Conservation (phyloP, 2,113 vertebrate genomes). For the Menura novaehollandiae region DNA sequence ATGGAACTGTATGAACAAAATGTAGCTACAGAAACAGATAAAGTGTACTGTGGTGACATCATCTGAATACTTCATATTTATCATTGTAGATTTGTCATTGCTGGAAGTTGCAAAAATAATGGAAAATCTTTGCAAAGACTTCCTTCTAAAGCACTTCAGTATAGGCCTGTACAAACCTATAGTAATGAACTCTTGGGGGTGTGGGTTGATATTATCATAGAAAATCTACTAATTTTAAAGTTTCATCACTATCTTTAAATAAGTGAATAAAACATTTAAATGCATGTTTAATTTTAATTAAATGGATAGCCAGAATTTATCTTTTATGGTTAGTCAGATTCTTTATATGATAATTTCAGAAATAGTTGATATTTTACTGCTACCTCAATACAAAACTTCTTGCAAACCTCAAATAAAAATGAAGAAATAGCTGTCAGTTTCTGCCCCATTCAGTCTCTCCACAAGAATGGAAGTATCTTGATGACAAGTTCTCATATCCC, state of each 20-base stretch:
- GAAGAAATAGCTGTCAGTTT: neutral
- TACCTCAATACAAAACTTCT: neutral
- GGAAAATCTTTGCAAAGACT: neutral
- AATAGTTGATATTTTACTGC: neutral
- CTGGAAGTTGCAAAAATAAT: neutral
- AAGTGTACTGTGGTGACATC: neutral
- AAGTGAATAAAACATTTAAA: neutral
- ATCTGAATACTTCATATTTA: neutral
- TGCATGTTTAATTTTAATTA: neutral
- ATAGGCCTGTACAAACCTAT: neutral
- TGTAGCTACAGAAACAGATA: neutral
- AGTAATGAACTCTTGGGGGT: neutral
- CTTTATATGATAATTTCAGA: neutral
- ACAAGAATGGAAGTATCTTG: neutral
- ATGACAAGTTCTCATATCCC: neutral
- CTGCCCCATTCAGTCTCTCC: neutral
- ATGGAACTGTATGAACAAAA: neutral
- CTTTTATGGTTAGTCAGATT: neutral
- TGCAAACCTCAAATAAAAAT: neutral
- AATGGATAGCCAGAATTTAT: neutral
- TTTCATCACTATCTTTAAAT: neutral
- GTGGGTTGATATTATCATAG: neutral
- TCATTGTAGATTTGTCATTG: neutral
- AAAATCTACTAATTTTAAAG: neutral
- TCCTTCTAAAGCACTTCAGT: neutral